Base-by-base conservation (phyloP, 2,888 invertebrate genomes). In the Magallana nippona region DNA sequence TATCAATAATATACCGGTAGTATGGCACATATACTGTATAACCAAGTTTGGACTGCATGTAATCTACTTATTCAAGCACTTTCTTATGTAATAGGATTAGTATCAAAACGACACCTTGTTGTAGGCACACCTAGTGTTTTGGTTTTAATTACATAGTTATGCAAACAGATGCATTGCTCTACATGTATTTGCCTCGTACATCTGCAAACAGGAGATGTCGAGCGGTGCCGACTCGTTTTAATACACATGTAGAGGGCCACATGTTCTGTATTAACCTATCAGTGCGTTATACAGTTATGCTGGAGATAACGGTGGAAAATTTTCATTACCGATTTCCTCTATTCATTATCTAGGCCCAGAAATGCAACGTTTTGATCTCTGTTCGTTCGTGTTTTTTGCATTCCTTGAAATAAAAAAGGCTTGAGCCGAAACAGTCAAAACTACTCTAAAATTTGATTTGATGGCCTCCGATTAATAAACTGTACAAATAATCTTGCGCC, bases 401-500 rank as follows among this genome's bases (percentile, higher is more conserved):
- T 60, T 44, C 44, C 44, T 44, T 44, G 10, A 8, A n/a, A 60
- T 17, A 60, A 60, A 60, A n/a, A 71, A 71, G 17, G 1, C 3
- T 15, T 22, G 15, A 27, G 27, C 71, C 27, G 22, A 71, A 71
- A 22, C 22, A 27, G 15, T 13, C 15, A 22, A 22, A 71, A 22
- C 2, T 71, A n/a, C 71, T 27, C 71, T 71, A 32, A 71, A 71
- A 71, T 71, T 71, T 71, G 71, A 60, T 19, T 60, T 60, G 19
- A 60, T 19, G 10, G 60, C n/a, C 10, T 60, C n/a, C 19, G 60
- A 71, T 71, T 71, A 71, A 71, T 71, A 71, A 71, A 71, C 71
- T 71, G 22, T 13, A 32, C 71, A 71, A 71, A 71, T 71, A 71
- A 71, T 71, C 71, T 71, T 71, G 71, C 27, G 71, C 71, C 71